Base-by-base conservation (phyloP, 2,113 vertebrate species). In the Heptranchias perlo region DNA sequence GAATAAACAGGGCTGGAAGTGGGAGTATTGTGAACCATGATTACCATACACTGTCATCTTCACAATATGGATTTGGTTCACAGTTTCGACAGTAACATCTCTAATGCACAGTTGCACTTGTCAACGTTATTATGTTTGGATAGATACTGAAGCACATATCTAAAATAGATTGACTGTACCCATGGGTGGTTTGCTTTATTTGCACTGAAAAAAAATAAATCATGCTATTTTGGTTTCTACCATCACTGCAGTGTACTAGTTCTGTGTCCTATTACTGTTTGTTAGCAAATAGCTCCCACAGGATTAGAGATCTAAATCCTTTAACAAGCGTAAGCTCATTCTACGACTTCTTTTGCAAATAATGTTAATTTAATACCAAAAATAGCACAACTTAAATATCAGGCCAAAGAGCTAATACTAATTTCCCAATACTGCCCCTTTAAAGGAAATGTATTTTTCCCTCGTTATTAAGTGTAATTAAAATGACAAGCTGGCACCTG, bases 311-410 rank as follows among this genome's bases (percentile, higher is more conserved):
- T 64, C 49, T 54, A 25, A 54, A 52, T 89, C 86, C 49, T 31
- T 89, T 89, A 54, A 54, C 25, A 23, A 6, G 21, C 82, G 4
- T 23, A 86, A 86, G 44, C 82, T 52, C 23, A 89, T 89, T 89
- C 54, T 89, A 52, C 49, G 0, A 25, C 86, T 89, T 89, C 25
- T 54, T 62, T 23, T 44, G 58, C 91, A 94, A 94, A 94, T 93
- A 93, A 93, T 94, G 35, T 44, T 94, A 7, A 94, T 65, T 65
- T 94, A 21, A 25, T 65, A 8, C 25, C 86, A 89, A 25, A 89
- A 89, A 89, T 89, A 13, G 86, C 49, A 54, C 86, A 89, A 52
- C 23, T 54, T 89, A 89, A 89, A 89, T 54, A 89, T 54, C 86
- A 89, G 49, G 47, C 86, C 49, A 89, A 89, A 11, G 28, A 89